Base-by-base conservation (phyloP, 2,888 invertebrate genomes). In the Mactromeris polynyma region DNA sequence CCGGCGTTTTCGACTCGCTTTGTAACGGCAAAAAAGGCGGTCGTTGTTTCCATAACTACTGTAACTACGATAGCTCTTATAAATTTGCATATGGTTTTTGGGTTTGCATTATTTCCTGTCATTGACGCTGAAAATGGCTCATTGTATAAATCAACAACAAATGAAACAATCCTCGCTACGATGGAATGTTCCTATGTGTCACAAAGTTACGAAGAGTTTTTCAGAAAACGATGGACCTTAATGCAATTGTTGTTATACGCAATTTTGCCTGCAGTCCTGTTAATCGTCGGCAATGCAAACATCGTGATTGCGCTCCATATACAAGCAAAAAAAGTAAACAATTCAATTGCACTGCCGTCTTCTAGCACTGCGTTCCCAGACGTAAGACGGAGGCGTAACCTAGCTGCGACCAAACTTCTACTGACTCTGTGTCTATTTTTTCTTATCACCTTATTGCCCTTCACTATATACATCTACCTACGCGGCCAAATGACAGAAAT, bases 11-110 rank as follows among this genome's bases (percentile, higher is more conserved):
- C 82, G 4, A 81, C 73, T 31, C n/a, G 38, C 14, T 58, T 33
- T 14, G 42, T 88, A 33, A 78, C 81, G 46, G 82, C 78, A 21
- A 73, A 80, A 36, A 83, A 82, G 31, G 46, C 85, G 17, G 26
- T 85, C 4, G 46, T 78, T 64, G 38, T 46, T 6, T 82, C 82
- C 1, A 14, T 77, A 19, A 3, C 40, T 31, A 42, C 69, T 7
- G 64, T 88, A 1, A 21, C 78, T 0, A 31, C 51, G 0, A 81
- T 80, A n/a, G 51, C 82, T 4, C 1, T 58, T 14, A 1, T 83
- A 3, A 87, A 82, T 42, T 58, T 42, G 19, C 83, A 83, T 36
- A 36, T 36, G 54, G 33, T 81, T 19, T 54, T 46, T 33, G 81
- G 81, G 0, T n/a, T 33, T 19, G 21, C 40, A 21, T n/a, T 38